Evolutionary conservation across 2,888 invertebrate species (phyloP).

Genomic region (Lissonota sp.): DNA sequence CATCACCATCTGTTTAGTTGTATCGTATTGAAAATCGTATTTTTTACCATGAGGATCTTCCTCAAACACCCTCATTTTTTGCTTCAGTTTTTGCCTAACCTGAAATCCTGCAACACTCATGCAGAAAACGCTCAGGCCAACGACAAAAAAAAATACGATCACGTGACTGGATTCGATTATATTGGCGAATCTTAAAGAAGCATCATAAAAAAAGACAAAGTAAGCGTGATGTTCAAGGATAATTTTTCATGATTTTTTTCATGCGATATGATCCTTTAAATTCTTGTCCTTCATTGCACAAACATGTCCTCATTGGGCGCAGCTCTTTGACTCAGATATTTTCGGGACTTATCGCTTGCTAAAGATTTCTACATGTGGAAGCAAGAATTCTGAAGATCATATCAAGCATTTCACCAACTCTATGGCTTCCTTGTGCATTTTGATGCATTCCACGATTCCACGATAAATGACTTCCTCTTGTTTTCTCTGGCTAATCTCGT

Average conservation of each 20-base stretch:
- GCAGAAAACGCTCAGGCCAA: slow-evolving; percentile 47
- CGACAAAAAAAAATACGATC: slow-evolving; percentile 39
- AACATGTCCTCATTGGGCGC: too few relatives aligned
- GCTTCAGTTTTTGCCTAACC: slow-evolving; percentile 12
- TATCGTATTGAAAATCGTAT: background rate
- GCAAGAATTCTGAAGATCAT: too few relatives aligned
- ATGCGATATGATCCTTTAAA: too few relatives aligned
- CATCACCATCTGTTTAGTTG: slow-evolving; percentile 47
- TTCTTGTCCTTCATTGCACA: too few relatives aligned
- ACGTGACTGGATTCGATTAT: slow-evolving; percentile 52
- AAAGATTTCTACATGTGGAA: too few relatives aligned
- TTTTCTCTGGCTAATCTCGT: background rate
- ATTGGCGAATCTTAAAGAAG: slow-evolving; percentile 45
- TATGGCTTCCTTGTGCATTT: slow-evolving; percentile 60
- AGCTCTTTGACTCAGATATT: too few relatives aligned
- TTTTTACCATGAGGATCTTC: background rate
- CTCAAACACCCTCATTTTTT: background rate
- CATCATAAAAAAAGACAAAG: background rate
- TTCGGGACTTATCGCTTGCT: too few relatives aligned
- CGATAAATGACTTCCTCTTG: slow-evolving; percentile 32
- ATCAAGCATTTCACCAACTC: background rate
- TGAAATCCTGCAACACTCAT: slow-evolving; percentile 60
- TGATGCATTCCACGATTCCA: slow-evolving; percentile 51
- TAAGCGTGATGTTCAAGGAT: background rate
- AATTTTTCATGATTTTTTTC: background rate